Evolutionary conservation across 2,113 vertebrate genomes (phyloP).

Genomic region (Elgaria multicarinata): DNA sequence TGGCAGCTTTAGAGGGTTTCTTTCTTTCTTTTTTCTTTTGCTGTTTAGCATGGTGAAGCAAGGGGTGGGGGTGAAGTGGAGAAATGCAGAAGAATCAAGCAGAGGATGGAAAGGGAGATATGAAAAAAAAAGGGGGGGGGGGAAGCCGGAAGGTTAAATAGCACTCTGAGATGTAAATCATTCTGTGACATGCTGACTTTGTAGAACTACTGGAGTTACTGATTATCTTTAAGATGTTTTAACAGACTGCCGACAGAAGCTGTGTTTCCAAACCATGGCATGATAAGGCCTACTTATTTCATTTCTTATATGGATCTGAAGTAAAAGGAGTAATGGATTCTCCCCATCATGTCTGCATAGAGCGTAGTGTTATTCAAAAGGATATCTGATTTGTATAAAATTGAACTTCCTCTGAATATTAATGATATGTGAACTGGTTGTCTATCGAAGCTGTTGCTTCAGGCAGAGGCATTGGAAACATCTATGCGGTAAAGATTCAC

Average conservation of each 20-base stretch:
- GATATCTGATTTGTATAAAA: slow-evolving; percentile 41
- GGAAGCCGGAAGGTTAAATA: slow-evolving; percentile 30
- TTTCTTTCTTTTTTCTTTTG: background rate
- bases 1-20: slow-evolving; percentile 8
- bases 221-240: slow-evolving; percentile 43
- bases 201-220: slow-evolving; percentile 42
- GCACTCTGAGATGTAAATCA: slow-evolving; percentile 37
- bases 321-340: slow-evolving; percentile 18
- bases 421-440: slow-evolving; percentile 12
- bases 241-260: background rate
- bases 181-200: slow-evolving; percentile 33
- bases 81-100: slow-evolving; percentile 42
- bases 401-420: background rate
- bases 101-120: slow-evolving; percentile 27
- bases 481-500: background rate
- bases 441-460: background rate
- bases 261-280: slow-evolving; percentile 28
- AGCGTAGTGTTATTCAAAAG: slow-evolving; percentile 32
- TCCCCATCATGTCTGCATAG: slow-evolving; percentile 27
- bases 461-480: slow-evolving; percentile 11
- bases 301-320: slow-evolving; percentile 43
- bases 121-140: no score
- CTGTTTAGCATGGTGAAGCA: slow-evolving; percentile 28
- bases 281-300: slow-evolving; percentile 47
- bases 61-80: background rate